Evolutionary conservation across 2,888 invertebrate species (phyloP).

Genomic region (Cephus spinipes): DNA sequence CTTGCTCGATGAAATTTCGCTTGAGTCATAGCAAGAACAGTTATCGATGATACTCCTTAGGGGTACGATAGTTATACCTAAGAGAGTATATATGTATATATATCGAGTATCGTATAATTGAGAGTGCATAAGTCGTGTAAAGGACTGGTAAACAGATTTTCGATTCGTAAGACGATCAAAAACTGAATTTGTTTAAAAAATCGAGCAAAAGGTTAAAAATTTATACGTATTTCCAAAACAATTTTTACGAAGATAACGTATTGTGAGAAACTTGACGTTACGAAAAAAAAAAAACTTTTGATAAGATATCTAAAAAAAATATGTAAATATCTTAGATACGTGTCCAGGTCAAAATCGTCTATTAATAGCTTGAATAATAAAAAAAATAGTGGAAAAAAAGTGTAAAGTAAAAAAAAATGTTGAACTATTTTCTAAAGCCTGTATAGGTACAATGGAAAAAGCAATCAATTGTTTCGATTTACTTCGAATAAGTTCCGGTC

Average conservation of each 20-base stretch:
- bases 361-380: background rate
- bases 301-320: background rate
- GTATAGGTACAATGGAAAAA: background rate
- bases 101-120: background rate
- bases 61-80: background rate
- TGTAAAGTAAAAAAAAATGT: background rate
- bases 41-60: background rate
- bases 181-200: background rate
- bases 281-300: background rate
- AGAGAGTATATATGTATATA: background rate
- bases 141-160: background rate
- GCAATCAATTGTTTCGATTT: background rate
- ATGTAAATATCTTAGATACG: background rate
- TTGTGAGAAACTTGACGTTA: background rate
- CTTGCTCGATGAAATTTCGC: background rate
- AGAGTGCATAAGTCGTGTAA: background rate
- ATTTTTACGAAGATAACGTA: background rate
- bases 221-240: background rate
- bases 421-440: background rate
- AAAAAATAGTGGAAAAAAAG: too few species aligned
- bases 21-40: background rate
- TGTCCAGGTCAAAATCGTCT: background rate
- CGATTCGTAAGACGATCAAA: background rate
- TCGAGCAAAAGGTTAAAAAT: background rate
- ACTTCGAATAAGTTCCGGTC: background rate